These are phyloP conservation scores for Oedothorax gibbosus DNA, from an alignment of 1,140 invertebrate genomes.

Conservation along the genomic window DNA sequence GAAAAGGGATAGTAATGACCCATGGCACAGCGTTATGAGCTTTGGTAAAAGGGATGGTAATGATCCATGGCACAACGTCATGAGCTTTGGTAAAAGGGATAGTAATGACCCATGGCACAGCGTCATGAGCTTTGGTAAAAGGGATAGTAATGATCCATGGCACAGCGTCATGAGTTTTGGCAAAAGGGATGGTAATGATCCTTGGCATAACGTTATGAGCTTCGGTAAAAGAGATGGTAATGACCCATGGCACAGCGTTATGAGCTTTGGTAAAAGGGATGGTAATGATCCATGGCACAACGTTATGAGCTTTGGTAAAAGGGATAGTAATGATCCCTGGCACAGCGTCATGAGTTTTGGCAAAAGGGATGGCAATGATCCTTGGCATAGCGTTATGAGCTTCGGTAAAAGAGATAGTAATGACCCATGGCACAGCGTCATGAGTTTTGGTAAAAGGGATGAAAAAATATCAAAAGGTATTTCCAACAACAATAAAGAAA, in stretches of 20 bases:
- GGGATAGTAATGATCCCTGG: neutral
- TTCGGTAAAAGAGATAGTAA: conserved; percentile 14
- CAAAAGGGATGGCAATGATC: conserved; percentile 7
- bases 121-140: conserved; percentile 52
- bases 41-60: conserved; percentile 23
- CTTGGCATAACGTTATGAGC: conserved; percentile 45
- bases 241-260: neutral
- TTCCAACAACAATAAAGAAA: neutral
- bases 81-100: conserved; percentile 31
- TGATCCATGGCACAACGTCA: conserved; percentile 7
- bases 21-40: conserved; percentile 36
- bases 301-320: conserved; percentile 44
- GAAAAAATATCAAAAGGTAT: neutral
- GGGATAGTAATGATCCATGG: neutral
- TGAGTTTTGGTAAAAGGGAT: conserved; percentile 13
- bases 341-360: neutral
- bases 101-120: conserved; percentile 30
- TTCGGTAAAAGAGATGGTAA: conserved; percentile 33
- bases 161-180: conserved; percentile 31
- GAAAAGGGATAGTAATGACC: conserved; percentile 10
- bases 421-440: neutral
- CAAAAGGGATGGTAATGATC: conserved; percentile 20
- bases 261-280: conserved; percentile 14
- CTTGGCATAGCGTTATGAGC: conserved; percentile 36
- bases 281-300: conserved; percentile 24